These are phyloP conservation scores for Alectoris magna DNA, from an alignment of 2,797 vertebrate species.

Conservation along the genomic window DNA sequence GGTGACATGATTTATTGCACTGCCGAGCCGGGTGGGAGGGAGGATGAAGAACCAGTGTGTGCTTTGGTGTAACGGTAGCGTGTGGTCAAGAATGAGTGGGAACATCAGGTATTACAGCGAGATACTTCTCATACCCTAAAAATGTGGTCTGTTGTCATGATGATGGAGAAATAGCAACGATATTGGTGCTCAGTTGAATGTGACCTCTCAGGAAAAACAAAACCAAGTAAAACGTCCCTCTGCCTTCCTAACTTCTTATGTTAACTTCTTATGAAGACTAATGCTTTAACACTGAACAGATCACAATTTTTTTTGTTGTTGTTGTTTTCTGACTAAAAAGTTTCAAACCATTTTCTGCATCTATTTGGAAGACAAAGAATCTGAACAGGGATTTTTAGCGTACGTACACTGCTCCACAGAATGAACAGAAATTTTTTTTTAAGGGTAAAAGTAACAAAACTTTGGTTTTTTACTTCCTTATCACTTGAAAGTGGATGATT, in stretches of 20 bases:
- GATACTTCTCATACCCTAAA: neutral
- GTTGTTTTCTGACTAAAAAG: neutral
- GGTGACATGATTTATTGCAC: conserved; percentile 58
- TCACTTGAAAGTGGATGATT: neutral
- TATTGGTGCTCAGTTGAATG: neutral
- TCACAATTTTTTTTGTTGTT: neutral
- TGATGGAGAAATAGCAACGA: neutral
- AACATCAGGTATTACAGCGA: neutral
- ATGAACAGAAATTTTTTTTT: neutral
- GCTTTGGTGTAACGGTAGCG: neutral
- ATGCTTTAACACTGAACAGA: neutral
- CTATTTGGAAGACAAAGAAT: neutral
- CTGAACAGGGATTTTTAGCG: neutral
- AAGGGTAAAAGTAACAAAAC: neutral
- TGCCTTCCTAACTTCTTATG: neutral
- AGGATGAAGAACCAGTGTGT: neutral
- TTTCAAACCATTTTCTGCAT: neutral
- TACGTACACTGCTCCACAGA: neutral
- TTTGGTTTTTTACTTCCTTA: neutral
- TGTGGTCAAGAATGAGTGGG: neutral
- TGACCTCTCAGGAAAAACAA: neutral
- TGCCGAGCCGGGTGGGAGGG: neutral
- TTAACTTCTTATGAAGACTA: neutral
- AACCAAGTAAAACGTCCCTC: neutral
- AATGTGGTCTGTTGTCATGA: neutral